Base-by-base conservation (phyloP, 2,113 vertebrate genomes). In the Syngnathoides biaculeatus region DNA sequence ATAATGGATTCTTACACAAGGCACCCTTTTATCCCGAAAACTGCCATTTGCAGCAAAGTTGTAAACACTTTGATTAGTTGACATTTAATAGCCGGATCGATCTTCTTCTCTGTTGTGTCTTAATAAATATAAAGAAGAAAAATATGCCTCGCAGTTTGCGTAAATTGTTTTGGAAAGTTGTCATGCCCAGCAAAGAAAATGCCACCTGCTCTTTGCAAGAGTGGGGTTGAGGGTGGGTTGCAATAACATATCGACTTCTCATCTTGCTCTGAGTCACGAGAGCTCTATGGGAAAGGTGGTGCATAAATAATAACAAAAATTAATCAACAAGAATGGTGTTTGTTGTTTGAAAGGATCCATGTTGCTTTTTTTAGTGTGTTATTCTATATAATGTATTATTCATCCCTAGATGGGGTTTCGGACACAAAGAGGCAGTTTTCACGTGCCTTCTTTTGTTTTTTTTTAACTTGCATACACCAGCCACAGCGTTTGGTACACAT, bases 231-330 rank as follows among this genome's bases (percentile, higher is more conserved):
- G 56, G 56, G 27, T 52, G 64, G 38, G 30, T 13, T 55, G 43
- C 59, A 19, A 30, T 72, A 47, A 73, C 58, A 67, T 64, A 35
- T 67, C 9, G 45, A 56, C 52, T 65, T 53, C 27, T 58, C 26
- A 58, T 64, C 52, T 55, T 14, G 52, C 52, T 56, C 55, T 62
- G 53, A 67, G n/a, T 69, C 5, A n/a, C 52, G 22, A 62, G 43
- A 42, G n/a, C 30, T n/a, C 48, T 15, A 20, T 42, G 26, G 63
- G 35, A 50, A 43, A 68, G 64, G 68, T 74, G 53, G 13, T 1
- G 67, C 45, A 60, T 65, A 68, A 59, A 68, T 75, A 59, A 65
- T 60, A 55, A 48, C 15, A 74, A 52, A 52, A 61, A 72, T 26
- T 22, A 64, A 65, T 74, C 35, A 69, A 67, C 15, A 70, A 57